phyloP scores from a whole-genome alignment of 2,888 invertebrate species.

The Lissonota sp. region DNA sequence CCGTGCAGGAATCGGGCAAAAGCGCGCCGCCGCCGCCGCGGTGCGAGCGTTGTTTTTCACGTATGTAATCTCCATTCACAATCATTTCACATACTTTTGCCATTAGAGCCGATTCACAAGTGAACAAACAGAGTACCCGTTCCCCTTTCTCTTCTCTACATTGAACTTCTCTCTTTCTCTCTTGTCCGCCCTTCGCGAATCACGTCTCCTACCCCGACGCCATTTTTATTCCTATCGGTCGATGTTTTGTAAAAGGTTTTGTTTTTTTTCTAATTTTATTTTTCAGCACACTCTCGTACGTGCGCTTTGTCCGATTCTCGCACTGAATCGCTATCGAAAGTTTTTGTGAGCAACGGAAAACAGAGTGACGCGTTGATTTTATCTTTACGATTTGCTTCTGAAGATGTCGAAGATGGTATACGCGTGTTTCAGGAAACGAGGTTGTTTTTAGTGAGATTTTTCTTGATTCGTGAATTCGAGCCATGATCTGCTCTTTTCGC shows the following conservation, averaged over 20 bases:
- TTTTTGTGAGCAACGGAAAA: too few relatives aligned
- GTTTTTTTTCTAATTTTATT: constrained; percentile 61
- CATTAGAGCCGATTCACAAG: constrained; percentile 81
- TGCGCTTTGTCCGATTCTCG: not conserved
- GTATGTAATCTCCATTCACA: constrained; percentile 82
- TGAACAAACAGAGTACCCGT: constrained; percentile 78
- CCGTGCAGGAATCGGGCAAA: constrained; percentile 52
- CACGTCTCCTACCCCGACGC: not conserved
- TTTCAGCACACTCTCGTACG: constrained; percentile 71
- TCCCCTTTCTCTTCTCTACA: constrained; percentile 72
- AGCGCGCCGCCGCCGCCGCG: too few relatives aligned
- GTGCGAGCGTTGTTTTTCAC: constrained; percentile 77
- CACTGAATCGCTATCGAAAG: constrained; percentile 2
- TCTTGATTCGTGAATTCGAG: too few relatives aligned
- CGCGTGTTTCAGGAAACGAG: too few relatives aligned
- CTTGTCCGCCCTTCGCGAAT: not conserved
- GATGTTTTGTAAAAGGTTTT: constrained; percentile 71
- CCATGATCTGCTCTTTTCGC: too few relatives aligned
- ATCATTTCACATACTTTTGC: constrained; percentile 83
- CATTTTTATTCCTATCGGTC: constrained; percentile 39
- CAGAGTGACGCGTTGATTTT: too few relatives aligned
- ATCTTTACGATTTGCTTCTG: too few relatives aligned
- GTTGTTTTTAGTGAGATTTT: too few relatives aligned
- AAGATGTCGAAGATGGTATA: too few relatives aligned
- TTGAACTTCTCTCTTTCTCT: constrained; percentile 68